phyloP scores from a whole-genome alignment of 2,797 vertebrate species.

The Sciurus vulgaris region DNA sequence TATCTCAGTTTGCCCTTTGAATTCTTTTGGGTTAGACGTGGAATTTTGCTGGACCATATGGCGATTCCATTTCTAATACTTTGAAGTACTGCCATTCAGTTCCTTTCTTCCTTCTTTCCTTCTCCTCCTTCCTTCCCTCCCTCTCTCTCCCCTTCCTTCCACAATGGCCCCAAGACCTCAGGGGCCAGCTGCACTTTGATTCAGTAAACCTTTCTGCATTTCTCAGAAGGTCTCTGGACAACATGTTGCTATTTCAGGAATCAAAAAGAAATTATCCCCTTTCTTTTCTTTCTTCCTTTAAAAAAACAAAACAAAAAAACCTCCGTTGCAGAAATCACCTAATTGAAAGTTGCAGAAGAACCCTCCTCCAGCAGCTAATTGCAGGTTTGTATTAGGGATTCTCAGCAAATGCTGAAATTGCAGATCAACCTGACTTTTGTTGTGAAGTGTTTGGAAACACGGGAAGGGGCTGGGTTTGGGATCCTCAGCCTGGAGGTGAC shows the following conservation, averaged over 20 bases:
- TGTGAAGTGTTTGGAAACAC: constrained; percentile 86
- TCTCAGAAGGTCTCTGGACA: constrained; percentile 12
- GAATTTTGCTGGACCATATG: neutral
- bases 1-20: neutral
- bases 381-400: constrained; percentile 78
- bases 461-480: constrained; percentile 66
- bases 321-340: constrained; percentile 67
- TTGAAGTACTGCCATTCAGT: neutral
- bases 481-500: constrained; percentile 67
- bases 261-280: neutral
- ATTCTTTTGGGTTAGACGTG: neutral
- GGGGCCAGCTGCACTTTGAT: neutral
- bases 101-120: neutral
- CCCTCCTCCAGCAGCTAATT: constrained; percentile 79
- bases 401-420: constrained; percentile 77
- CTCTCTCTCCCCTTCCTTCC: neutral
- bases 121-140: no score
- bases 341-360: constrained; percentile 57
- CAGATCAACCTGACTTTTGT: constrained; percentile 81
- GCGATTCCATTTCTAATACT: constrained; percentile 24
- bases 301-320: neutral
- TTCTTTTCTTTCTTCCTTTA: neutral
- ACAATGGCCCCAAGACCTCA: neutral
- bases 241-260: neutral
- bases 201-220: rapidly evolving